phyloP scores from a whole-genome alignment of 2,888 invertebrate species.

The Steinernema scapterisci region DNA sequence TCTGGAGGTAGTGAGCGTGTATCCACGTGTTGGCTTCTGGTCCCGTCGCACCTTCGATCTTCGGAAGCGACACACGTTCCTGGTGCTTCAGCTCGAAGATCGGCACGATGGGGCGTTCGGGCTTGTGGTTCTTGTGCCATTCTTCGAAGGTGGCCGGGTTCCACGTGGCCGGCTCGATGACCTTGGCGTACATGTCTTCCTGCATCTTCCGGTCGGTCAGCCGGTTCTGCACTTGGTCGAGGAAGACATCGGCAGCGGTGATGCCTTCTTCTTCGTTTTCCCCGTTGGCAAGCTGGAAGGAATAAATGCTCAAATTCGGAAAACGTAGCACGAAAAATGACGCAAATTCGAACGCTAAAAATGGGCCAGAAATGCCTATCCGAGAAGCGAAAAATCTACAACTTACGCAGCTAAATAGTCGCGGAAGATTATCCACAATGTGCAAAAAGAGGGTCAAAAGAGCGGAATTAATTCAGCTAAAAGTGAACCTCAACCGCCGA shows the following conservation, averaged over 20 bases:
- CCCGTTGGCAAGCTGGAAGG: slow-evolving; percentile 3
- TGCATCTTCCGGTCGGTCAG: slow-evolving; percentile 14
- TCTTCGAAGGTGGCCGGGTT: background rate
- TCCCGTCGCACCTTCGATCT: slow-evolving; percentile 18
- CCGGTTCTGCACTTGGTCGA: slow-evolving; percentile 13
- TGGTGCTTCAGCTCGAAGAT: background rate
- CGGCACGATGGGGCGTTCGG: slow-evolving; percentile 6
- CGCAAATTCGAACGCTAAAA: too few species aligned
- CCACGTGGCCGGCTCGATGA: slow-evolving; percentile 10
- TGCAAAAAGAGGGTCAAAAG: too few species aligned
- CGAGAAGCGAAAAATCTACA: too few species aligned
- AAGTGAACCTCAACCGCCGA: too few species aligned
- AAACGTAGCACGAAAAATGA: too few species aligned
- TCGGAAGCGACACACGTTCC: background rate
- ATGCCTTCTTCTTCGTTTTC: slow-evolving; percentile 11
- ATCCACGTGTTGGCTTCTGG: slow-evolving; percentile 21
- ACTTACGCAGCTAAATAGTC: too few species aligned
- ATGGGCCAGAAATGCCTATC: too few species aligned
- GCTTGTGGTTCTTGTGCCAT: slow-evolving; percentile 8
- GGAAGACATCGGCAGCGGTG: slow-evolving; percentile 3
- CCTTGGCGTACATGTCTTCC: slow-evolving; percentile 19
- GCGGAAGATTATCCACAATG: too few species aligned
- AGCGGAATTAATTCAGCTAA: too few species aligned
- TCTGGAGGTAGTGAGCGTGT: slow-evolving; percentile 19
- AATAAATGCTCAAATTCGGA: background rate